Evolutionary conservation across 2,888 invertebrate genomes (phyloP).

Genomic region (Clistopyga incitator): DNA sequence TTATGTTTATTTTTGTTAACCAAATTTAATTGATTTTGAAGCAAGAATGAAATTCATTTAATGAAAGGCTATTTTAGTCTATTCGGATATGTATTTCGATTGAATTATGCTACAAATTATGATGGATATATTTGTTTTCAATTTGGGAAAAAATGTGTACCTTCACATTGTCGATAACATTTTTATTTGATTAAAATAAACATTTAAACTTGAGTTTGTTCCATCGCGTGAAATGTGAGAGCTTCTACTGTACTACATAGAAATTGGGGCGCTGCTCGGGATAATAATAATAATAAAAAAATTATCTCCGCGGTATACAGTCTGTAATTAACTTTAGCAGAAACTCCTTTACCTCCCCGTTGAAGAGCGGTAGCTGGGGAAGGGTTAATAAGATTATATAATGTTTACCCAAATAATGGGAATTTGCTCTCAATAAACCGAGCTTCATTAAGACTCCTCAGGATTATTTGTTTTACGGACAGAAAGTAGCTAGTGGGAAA

Average conservation of each 20-base stretch:
- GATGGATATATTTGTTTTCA: too few species aligned
- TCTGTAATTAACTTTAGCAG: constrained; percentile 19
- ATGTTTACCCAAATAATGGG: background rate
- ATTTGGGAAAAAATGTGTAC: too few species aligned
- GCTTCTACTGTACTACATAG: background rate
- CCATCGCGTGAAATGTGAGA: too few species aligned
- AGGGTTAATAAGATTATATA: background rate
- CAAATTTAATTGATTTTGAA: background rate
- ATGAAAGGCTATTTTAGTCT: too few species aligned
- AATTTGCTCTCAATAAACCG: background rate
- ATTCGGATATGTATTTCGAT: too few species aligned
- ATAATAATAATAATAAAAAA: constrained; percentile 2
- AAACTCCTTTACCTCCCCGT: background rate
- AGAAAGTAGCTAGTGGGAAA: too few species aligned
- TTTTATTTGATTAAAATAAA: too few species aligned
- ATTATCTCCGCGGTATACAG: background rate
- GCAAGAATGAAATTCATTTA: background rate
- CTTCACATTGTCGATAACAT: too few species aligned
- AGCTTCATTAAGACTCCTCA: background rate
- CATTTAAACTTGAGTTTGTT: too few species aligned
- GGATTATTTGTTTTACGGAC: too few species aligned
- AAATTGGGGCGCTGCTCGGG: background rate
- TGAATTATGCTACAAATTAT: too few species aligned
- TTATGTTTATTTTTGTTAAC: too few species aligned
- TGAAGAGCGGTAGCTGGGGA: background rate